Base-by-base conservation (phyloP, 37 sponge, comb jelly and placozoan genomes). In the Geodia barretti region DNA sequence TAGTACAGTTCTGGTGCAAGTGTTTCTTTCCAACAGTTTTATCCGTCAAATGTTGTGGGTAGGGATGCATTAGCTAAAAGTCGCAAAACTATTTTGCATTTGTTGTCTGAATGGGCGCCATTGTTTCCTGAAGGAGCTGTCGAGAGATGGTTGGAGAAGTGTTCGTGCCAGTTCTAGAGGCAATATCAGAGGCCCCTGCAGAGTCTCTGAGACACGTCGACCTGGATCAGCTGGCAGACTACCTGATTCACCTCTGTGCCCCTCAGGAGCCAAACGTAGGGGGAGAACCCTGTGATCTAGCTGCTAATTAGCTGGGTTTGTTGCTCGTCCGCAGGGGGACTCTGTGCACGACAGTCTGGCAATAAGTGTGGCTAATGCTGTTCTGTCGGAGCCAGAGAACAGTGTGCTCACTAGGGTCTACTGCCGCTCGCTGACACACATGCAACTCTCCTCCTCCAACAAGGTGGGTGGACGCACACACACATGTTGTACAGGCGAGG, bases 161-260 rank as follows among this genome's bases (percentile, higher is more conserved):
- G 63, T 92, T 91, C 64, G 40, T 89, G 1, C 93, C 89, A 30
- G 84, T 86, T 1, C 40, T 92, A 24, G 62, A 58, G 30, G 80
- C 78, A n/a, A 59, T 95, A 4, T 39, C 85, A 1, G 85, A 89
- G 26, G 93, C 94, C 30, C 94, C 93, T 24, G 62, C 87, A 67
- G 68, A 87, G 26, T 92, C 95, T 34, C 76, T 92, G 31, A 32
- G 75, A 21, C 69, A 73, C 9, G 83, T 92, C 26, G 73, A 89
- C 60, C 79, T 60, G 39, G 62, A 31, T 64, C 92, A 95, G 36
- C 39, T 95, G 41, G 78, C 86, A 0, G 90, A 92, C 33, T 87
- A 89, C 70, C 29, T 95, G 7, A 33, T 89, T 29, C 87, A 85
- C 30, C 82, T 95, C 39, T 89, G 87, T 9, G 59, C 77, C 30